phyloP scores from a whole-genome alignment of 2,113 vertebrate genomes.

The Scartelaos histophorus region DNA sequence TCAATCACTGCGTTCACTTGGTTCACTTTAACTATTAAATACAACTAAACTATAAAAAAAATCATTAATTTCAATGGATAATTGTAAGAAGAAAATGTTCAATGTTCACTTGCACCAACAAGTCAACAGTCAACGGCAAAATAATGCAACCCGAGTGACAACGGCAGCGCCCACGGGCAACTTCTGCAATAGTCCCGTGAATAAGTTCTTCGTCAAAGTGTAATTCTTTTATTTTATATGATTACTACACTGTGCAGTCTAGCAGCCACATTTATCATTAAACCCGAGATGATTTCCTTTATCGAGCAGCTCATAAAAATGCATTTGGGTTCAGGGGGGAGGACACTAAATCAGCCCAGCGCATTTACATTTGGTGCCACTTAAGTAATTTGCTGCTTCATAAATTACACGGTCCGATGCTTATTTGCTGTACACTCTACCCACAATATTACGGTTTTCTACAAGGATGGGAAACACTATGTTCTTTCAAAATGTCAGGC shows the following conservation, averaged over 20 bases:
- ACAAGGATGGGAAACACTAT: background rate
- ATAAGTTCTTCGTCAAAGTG: background rate
- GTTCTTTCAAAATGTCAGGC: background rate
- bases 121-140: no score
- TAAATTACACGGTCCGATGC: constrained; percentile 27
- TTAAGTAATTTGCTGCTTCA: constrained; percentile 22
- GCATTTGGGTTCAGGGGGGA: constrained; percentile 9
- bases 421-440: constrained; percentile 4
- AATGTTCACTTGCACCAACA: no score
- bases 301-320: constrained; percentile 8
- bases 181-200: no score
- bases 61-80: no score
- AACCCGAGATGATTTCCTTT: constrained; percentile 10
- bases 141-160: no score
- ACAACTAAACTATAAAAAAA: no score
- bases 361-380: constrained; percentile 20
- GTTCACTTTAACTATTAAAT: no score
- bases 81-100: no score
- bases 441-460: constrained; percentile 2
- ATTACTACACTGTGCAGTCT: background rate
- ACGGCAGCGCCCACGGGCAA: no score
- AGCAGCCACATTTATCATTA: constrained; percentile 11
- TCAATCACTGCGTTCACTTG: no score
- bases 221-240: background rate
- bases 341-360: constrained; percentile 24